Conservation (phyloP, 2,888 invertebrate genomes). For the Tanypteryx hageni region DNA sequence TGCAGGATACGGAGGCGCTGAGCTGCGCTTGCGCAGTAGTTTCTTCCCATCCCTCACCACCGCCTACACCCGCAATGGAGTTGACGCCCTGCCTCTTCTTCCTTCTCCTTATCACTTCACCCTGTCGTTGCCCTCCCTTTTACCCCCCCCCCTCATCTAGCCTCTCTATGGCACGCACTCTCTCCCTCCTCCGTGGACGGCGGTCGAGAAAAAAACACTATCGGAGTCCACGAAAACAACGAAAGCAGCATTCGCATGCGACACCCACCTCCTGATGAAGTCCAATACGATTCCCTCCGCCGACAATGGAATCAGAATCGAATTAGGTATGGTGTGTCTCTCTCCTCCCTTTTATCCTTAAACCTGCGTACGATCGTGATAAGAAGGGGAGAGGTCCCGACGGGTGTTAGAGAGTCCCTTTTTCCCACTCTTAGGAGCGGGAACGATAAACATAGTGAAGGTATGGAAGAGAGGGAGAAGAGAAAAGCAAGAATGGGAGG, state of each 20-base stretch:
- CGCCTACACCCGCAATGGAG: background rate
- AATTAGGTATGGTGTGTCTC: too few species aligned
- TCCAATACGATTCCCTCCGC: too few species aligned
- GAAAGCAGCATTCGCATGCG: background rate
- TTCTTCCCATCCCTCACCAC: background rate
- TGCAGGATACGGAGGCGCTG: conserved; percentile 51
- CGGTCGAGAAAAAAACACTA: background rate
- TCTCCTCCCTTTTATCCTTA: too few species aligned
- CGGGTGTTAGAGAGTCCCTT: too few species aligned
- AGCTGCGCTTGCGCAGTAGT: background rate
- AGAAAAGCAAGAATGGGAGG: too few species aligned
- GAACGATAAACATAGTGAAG: too few species aligned
- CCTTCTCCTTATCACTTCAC: background rate
- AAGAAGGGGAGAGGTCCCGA: too few species aligned
- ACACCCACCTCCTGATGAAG: background rate
- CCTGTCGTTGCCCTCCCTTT: background rate
- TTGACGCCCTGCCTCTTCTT: conserved; percentile 29
- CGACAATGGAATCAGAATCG: too few species aligned
- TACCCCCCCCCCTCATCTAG: background rate
- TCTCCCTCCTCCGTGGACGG: background rate
- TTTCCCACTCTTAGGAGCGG: too few species aligned
- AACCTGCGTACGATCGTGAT: too few species aligned
- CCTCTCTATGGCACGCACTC: background rate
- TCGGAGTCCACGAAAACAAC: background rate
- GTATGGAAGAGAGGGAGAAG: too few species aligned